Percentiles rank a stretch among this genome's conserved stretches.
Conservation (phyloP, 2,797 vertebrate species). For the Poeciliopsis infans region DNA sequence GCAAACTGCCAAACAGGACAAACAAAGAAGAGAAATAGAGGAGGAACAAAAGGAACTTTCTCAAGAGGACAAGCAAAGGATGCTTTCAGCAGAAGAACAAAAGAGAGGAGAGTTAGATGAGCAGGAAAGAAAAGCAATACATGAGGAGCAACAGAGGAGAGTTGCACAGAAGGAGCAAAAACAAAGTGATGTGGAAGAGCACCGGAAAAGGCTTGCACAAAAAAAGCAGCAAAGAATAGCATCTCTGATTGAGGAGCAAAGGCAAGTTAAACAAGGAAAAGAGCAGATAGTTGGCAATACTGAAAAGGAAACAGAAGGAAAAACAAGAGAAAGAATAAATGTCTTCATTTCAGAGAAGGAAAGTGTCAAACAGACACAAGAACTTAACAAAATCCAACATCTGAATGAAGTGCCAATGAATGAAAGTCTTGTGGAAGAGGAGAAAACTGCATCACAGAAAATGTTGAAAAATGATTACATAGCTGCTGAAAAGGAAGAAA, state of each 20-base stretch:
- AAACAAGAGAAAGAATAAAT: conserved; percentile 14
- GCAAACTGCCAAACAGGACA: conserved; percentile 1
- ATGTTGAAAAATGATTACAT: conserved; percentile 8
- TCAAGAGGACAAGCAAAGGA: not conserved
- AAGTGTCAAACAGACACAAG: conserved; percentile 12
- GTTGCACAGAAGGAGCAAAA: not conserved
- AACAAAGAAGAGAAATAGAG: not conserved
- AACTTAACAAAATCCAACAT: conserved; percentile 17
- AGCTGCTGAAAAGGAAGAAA: conserved; percentile 39
- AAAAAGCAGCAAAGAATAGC: not conserved
- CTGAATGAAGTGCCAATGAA: conserved; percentile 21
- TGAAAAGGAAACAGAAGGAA: not conserved
- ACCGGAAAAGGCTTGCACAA: conserved; percentile 8
- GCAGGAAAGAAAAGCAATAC: conserved; percentile 6
- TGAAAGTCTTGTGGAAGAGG: conserved; percentile 23
- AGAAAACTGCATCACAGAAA: conserved; percentile 22
- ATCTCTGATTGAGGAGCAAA: conserved; percentile 2
- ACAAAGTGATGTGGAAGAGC: conserved; percentile 11
- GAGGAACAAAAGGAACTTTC: conserved; percentile 18
- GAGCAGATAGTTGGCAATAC: not conserved
- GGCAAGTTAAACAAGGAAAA: conserved; percentile 1
- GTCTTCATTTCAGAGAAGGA: conserved; percentile 27
- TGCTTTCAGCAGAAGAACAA: conserved; percentile 13
- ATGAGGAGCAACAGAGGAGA: conserved; percentile 10
- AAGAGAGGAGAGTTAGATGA: conserved; percentile 7